Percentiles rank a stretch among this genome's conserved stretches.
phyloP scores from a whole-genome alignment of 2,797 vertebrate genomes.

The Clarias platycephalus region DNA sequence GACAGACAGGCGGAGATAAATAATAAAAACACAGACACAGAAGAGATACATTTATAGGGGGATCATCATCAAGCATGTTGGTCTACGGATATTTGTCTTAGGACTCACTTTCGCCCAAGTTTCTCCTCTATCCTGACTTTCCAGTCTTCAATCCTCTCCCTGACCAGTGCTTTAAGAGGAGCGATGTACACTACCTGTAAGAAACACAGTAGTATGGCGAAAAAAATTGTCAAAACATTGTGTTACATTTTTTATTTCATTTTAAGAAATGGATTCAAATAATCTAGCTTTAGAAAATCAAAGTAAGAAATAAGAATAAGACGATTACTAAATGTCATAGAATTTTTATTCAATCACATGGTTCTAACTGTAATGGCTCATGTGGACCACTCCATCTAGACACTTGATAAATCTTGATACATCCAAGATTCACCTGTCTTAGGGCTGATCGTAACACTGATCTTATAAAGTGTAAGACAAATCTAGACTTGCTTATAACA shows the following conservation, averaged over 20 bases:
- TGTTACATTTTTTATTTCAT: background rate
- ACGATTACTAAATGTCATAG: background rate
- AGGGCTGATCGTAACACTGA: background rate
- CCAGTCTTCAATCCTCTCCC: slow-evolving; percentile 97
- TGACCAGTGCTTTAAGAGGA: slow-evolving; percentile 92
- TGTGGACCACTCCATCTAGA: background rate
- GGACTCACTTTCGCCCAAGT: slow-evolving; percentile 89
- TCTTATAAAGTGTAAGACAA: background rate
- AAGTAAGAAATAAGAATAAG: background rate
- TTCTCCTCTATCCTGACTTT: slow-evolving; percentile 93
- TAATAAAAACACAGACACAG: background rate
- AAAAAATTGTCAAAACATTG: background rate
- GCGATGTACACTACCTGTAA: slow-evolving; percentile 95
- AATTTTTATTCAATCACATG: background rate
- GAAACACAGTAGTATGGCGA: slow-evolving; percentile 9
- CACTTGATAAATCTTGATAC: background rate
- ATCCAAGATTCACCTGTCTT: background rate
- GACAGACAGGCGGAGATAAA: background rate
- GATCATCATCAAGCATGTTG: background rate
- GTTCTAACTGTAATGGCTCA: background rate
- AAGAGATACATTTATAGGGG: background rate
- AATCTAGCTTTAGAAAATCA: background rate
- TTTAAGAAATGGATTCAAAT: background rate
- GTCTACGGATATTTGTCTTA: background rate
- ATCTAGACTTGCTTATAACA: background rate